These are phyloP conservation scores for Takifugu flavidus DNA, from an alignment of 2,113 vertebrate genomes.

Conservation along the genomic window DNA sequence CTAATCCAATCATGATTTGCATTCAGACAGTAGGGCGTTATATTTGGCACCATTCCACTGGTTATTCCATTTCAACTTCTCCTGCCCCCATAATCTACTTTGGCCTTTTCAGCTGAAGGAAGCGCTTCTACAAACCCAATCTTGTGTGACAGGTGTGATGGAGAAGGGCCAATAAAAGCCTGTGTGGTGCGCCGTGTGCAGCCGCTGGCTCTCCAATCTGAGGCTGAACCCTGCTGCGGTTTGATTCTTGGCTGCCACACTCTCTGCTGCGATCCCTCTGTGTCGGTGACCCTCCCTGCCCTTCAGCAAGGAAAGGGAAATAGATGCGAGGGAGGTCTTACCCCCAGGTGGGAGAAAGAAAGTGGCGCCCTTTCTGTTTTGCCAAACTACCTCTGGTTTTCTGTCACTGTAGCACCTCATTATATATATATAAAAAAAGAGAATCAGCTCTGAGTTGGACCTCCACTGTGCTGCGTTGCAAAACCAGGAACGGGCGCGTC, in stretches of 20 bases:
- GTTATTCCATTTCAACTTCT: constrained; percentile 62
- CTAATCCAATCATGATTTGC: constrained; percentile 59
- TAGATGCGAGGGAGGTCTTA: constrained; percentile 37
- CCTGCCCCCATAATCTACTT: constrained; percentile 66
- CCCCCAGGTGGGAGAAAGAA: constrained; percentile 34
- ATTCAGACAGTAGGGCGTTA: constrained; percentile 49
- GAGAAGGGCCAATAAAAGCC: constrained; percentile 71
- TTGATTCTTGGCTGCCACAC: constrained; percentile 64
- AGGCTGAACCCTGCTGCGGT: constrained; percentile 57
- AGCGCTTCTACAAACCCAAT: constrained; percentile 69
- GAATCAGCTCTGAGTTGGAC: constrained; percentile 26
- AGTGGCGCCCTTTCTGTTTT: constrained; percentile 11
- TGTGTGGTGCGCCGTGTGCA: constrained; percentile 36
- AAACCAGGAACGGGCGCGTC: constrained; percentile 13
- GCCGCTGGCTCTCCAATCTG: constrained; percentile 52
- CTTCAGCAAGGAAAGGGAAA: constrained; percentile 58
- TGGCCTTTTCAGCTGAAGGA: constrained; percentile 68
- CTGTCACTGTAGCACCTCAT: constrained; percentile 39
- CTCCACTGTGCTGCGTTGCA: constrained; percentile 23
- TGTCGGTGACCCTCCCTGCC: constrained; percentile 56
- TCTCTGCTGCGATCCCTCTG: constrained; percentile 52
- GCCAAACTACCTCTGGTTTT: constrained; percentile 37
- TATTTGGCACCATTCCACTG: constrained; percentile 48
- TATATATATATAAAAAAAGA: constrained; percentile 17
- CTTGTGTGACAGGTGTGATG: constrained; percentile 72